These are phyloP conservation scores for Myripristis jacobus DNA, from an alignment of 2,797 vertebrate species.

Conservation along the genomic window DNA sequence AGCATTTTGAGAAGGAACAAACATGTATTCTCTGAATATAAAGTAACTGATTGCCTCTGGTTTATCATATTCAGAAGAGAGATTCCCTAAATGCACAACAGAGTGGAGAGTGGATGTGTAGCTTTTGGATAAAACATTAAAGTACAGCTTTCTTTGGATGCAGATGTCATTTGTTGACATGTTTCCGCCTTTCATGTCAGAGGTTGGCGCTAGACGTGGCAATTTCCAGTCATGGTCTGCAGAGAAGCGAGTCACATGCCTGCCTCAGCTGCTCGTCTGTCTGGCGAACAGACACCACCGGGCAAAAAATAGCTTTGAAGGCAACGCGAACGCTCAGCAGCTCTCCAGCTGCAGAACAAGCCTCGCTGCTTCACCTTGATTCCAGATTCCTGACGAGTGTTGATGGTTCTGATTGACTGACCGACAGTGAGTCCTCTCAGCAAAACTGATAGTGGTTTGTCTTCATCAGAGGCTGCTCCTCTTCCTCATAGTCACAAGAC, in stretches of 20 bases:
- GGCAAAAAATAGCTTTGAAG: constrained; percentile 58
- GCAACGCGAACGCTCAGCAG: constrained; percentile 29
- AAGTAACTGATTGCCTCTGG: not conserved
- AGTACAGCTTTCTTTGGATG: constrained; percentile 40
- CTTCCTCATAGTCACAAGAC: constrained; percentile 89
- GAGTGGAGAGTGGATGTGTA: not conserved
- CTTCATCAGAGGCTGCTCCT: constrained; percentile 89
- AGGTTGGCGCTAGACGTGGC: constrained; percentile 50
- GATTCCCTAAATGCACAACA: constrained; percentile 22
- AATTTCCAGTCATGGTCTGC: constrained; percentile 65
- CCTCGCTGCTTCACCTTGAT: constrained; percentile 18
- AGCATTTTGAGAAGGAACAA: constrained; percentile 18
- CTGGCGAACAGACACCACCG: constrained; percentile 46
- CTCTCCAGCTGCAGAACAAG: constrained; percentile 18
- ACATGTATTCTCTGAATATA: constrained; percentile 12
- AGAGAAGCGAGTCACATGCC: constrained; percentile 71
- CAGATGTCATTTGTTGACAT: constrained; percentile 49
- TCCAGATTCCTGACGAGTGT: constrained; percentile 21
- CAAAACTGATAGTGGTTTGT: constrained; percentile 98
- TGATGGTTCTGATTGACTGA: constrained; percentile 17
- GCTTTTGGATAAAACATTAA: constrained; percentile 5
- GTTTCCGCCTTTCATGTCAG: constrained; percentile 64
- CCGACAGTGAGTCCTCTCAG: constrained; percentile 66
- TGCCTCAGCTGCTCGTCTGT: constrained; percentile 66
- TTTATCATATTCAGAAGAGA: not conserved